phyloP scores from a whole-genome alignment of 2,113 vertebrate genomes.

The Crypturellus undulatus region DNA sequence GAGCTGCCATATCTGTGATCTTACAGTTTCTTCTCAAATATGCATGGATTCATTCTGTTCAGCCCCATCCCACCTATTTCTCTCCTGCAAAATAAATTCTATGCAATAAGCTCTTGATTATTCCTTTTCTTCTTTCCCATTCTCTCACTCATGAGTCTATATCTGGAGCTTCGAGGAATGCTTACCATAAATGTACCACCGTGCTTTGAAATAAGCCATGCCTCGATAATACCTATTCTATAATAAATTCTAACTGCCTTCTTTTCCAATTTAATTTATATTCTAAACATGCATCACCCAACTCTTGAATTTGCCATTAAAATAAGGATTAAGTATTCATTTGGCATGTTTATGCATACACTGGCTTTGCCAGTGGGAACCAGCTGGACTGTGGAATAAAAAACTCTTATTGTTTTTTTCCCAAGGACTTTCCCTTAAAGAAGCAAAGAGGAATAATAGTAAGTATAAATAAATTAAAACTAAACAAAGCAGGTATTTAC shows the following conservation, averaged over 20 bases:
- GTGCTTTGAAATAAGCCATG: constrained; percentile 5
- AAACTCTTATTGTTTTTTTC: constrained; percentile 18
- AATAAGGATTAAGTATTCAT: constrained; percentile 60
- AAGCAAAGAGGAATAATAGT: neutral
- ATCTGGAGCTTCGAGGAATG: neutral
- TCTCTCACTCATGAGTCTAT: neutral
- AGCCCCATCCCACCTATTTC: neutral
- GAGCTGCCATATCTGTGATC: neutral
- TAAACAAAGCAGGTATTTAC: neutral
- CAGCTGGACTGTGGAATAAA: constrained; percentile 45
- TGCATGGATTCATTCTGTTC: neutral
- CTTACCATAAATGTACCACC: neutral
- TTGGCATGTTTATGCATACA: constrained; percentile 47
- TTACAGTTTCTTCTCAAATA: neutral
- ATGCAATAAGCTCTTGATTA: neutral
- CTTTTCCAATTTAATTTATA: constrained; percentile 29
- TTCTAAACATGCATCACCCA: constrained; percentile 7
- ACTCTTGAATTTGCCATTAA: constrained; percentile 52
- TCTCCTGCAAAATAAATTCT: neutral
- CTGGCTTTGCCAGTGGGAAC: constrained; percentile 22
- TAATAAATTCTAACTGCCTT: constrained; percentile 20
- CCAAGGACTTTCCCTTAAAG: neutral
- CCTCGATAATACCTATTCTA: constrained; percentile 21
- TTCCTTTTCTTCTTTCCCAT: neutral
- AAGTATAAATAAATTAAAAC: neutral